Conservation (phyloP, 2,888 invertebrate species). For the Hesperia comma region DNA sequence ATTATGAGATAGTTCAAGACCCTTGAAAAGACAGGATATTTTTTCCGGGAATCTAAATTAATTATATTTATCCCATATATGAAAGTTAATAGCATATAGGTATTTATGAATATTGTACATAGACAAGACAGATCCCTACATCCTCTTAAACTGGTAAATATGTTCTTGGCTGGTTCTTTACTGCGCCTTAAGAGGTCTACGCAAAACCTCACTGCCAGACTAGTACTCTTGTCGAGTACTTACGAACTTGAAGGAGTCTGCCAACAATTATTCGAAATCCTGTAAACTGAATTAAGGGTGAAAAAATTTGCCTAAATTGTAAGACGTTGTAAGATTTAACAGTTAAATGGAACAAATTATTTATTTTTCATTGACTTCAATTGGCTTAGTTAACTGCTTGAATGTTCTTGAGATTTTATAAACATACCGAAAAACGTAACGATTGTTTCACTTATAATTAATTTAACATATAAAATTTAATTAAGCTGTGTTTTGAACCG, state of each 20-base stretch:
- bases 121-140: neutral
- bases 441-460: too few relatives aligned
- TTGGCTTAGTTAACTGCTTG: neutral
- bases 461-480: too few relatives aligned
- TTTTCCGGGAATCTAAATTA: too few relatives aligned
- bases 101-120: neutral
- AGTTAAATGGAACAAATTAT: neutral
- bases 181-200: constrained; percentile 12
- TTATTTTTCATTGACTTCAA: neutral
- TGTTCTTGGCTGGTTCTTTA: constrained; percentile 9
- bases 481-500: too few relatives aligned
- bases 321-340: neutral
- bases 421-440: neutral
- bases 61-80: too few relatives aligned
- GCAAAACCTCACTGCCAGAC: constrained; percentile 21
- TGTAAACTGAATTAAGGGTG: constrained; percentile 6
- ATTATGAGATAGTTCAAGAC: too few relatives aligned
- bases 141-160: neutral
- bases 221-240: constrained; percentile 18
- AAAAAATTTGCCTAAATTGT: neutral
- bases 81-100: neutral
- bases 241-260: constrained; percentile 20
- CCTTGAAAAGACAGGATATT: too few relatives aligned
- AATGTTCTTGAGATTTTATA: neutral
- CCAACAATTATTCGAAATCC: constrained; percentile 24